Base-by-base conservation (phyloP, 2,888 invertebrate species). In the Chirona hameri region DNA sequence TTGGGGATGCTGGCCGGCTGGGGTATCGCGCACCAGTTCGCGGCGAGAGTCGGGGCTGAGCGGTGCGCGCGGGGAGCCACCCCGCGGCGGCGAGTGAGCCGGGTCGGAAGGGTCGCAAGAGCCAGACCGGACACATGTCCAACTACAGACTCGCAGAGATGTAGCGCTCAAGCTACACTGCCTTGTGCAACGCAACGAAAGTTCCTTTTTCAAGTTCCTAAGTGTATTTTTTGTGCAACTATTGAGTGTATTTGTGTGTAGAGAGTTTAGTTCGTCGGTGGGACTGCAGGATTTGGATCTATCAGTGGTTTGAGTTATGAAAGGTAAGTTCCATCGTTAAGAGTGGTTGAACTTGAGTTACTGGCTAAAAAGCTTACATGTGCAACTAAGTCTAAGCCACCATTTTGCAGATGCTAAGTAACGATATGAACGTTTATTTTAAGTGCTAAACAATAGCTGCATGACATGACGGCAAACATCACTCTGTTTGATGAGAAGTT, bases 131-230 rank as follows among this genome's bases (percentile, higher is more conserved):
- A 69, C n/a, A 27, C 27, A n/a, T 39, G 39, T 39, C 39, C 39
- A 39, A 39, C 39, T 39, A 39, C 39, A 9, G 24, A 60, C 60
- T n/a, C 60, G n/a, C 60, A n/a, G 60, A 3, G 5, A 72, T 72
- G 31, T 72, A 72, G 31, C 18, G 72, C 10, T 12, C 31, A 15
- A 29, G 27, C 27, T 12, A 72, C 31, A 14, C 29, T 18, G 72
- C 72, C 72, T 29, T 18, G 72, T 31, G 72, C 72, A 72, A 72
- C 72, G 76, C 46, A 76, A 76, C 76, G 76, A 76, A 76, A 76
- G 76, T 76, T 76, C 76, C 76, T 76, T 1, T 46, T 69, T 10
- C 1, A 72, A 76, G 76, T 76, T 76, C 76, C 76, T 76, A 76
- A 72, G 21, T 76, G 72, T 72, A 27, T 72, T 29, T 46, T 76